A percentile compares a stretch with the other conserved stretches of the same genome.
Conservation (phyloP, 2,797 vertebrate species). For the Gymnothorax reevesii region DNA sequence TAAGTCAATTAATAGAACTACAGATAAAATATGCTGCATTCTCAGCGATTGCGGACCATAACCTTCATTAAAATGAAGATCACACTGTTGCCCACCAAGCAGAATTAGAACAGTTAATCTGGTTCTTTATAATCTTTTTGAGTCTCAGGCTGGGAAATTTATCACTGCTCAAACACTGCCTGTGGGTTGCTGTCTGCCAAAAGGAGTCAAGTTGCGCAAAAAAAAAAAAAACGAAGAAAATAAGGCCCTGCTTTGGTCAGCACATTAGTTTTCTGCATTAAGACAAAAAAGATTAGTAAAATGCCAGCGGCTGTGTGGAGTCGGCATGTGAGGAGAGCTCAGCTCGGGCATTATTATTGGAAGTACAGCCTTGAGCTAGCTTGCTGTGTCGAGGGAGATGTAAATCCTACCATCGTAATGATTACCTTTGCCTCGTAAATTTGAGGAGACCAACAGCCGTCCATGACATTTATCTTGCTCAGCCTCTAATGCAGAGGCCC, state of each 20-base stretch:
- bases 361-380: background rate
- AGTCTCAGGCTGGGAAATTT: constrained; percentile 8
- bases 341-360: constrained; percentile 11
- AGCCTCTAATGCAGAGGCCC: background rate
- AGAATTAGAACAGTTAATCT: constrained; percentile 42
- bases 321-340: background rate
- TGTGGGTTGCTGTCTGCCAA: background rate
- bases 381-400: constrained; percentile 21
- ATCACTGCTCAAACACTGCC: background rate
- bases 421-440: constrained; percentile 27
- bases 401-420: constrained; percentile 24
- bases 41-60: constrained; percentile 22
- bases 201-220: background rate
- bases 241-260: background rate
- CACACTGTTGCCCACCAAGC: constrained; percentile 27
- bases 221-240: constrained; percentile 19
- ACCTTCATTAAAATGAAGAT: constrained; percentile 43
- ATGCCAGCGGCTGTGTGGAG: constrained; percentile 23
- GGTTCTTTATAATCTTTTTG: constrained; percentile 28
- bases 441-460: constrained; percentile 13
- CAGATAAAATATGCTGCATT: constrained; percentile 20
- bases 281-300: constrained; percentile 39
- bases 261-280: constrained; percentile 32
- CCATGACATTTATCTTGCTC: constrained; percentile 29
- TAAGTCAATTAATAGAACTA: constrained; percentile 6